Evolutionary conservation across 1,140 invertebrate genomes (phyloP).

Genomic region (Antheraea pernyi): DNA sequence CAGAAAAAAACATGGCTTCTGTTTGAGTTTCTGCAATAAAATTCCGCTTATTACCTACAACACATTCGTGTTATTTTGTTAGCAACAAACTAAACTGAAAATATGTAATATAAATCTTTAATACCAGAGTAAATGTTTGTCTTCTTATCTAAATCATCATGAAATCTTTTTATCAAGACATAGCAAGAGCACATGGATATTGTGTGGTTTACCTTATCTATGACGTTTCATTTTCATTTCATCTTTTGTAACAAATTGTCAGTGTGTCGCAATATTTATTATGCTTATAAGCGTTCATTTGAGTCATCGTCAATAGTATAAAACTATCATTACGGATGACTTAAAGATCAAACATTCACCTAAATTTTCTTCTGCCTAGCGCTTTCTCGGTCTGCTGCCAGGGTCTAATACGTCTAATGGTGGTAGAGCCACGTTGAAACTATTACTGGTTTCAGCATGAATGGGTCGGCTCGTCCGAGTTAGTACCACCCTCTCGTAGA

Average conservation of each 20-base stretch:
- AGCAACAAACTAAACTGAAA: neutral
- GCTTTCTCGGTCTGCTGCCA: no score
- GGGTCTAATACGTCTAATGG: no score
- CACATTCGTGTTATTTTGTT: neutral
- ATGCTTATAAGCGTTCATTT: neutral
- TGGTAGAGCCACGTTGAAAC: no score
- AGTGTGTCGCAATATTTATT: neutral
- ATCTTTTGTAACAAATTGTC: neutral
- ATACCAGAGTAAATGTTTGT: constrained; percentile 13
- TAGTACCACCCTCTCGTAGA: no score
- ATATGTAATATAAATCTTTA: neutral
- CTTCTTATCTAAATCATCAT: constrained; percentile 16
- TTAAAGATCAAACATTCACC: no score
- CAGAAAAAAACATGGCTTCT: no score
- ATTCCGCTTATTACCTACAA: no score
- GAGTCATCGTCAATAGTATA: neutral
- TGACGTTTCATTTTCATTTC: neutral
- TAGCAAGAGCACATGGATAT: neutral
- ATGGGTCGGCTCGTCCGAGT: no score
- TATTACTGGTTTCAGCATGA: no score
- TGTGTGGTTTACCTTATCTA: neutral
- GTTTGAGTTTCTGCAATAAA: no score
- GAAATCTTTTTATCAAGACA: neutral
- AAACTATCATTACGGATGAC: neutral
- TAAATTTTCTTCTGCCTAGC: no score